Evolutionary conservation across 2,113 vertebrate species (phyloP).

Genomic region (Felis catus): DNA sequence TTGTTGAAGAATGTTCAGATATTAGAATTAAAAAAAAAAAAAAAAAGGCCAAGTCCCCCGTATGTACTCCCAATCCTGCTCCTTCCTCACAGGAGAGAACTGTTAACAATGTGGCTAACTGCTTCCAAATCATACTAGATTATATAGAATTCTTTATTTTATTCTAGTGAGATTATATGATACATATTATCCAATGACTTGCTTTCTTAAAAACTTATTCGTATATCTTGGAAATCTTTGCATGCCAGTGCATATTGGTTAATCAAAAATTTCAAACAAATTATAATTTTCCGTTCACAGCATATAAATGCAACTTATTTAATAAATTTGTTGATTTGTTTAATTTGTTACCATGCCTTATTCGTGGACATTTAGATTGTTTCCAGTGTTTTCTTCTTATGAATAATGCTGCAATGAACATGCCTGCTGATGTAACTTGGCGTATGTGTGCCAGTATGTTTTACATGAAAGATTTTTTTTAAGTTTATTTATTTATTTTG

Average conservation of each 20-base stretch:
- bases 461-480: conserved; percentile 22
- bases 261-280: neutral
- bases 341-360: conserved; percentile 12
- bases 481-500: no score
- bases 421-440: neutral
- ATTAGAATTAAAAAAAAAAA: neutral
- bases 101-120: neutral
- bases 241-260: neutral
- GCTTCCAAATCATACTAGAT: neutral
- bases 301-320: neutral
- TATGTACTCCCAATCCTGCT: neutral
- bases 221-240: neutral
- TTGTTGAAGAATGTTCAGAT: neutral
- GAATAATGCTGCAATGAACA: neutral
- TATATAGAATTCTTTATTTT: neutral
- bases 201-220: neutral
- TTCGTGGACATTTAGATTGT: neutral
- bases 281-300: neutral
- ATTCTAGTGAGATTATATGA: neutral
- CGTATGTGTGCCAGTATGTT: neutral
- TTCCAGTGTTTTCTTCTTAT: conserved; percentile 25
- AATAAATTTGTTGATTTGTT: conserved; percentile 32
- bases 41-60: neutral
- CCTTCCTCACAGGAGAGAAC: neutral
- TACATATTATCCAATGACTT: neutral